Percentiles rank a stretch among this genome's conserved stretches.
Evolutionary conservation across 2,888 invertebrate species (phyloP).

Genomic region (Hemicrepidius hirtus): DNA sequence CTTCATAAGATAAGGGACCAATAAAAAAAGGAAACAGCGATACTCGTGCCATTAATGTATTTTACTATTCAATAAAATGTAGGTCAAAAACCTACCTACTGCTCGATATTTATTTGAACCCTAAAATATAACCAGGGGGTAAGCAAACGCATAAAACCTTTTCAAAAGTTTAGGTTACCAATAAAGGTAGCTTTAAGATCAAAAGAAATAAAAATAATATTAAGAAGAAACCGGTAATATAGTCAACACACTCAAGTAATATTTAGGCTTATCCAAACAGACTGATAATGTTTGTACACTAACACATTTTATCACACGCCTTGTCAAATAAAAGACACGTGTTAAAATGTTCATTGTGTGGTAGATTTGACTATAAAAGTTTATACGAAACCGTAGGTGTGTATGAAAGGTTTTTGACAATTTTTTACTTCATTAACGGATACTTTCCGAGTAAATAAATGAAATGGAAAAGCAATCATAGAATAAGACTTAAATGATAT

Average conservation of each 20-base stretch:
- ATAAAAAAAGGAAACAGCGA: conserved; percentile 17
- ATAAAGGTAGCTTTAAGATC: too few species aligned
- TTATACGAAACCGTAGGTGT: neutral
- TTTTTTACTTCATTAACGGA: conserved; percentile 29
- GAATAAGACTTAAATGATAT: too few species aligned
- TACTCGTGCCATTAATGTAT: conserved; percentile 5
- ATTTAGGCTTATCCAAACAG: neutral
- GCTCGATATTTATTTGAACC: neutral
- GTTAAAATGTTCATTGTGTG: conserved; percentile 43
- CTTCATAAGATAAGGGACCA: conserved; percentile 42
- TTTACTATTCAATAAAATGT: conserved; percentile 9
- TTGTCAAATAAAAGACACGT: conserved; percentile 31
- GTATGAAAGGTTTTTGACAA: conserved; percentile 36
- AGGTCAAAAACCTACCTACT: neutral
- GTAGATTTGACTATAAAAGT: conserved; percentile 17
- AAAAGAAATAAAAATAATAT: neutral
- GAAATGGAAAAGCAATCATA: too few species aligned
- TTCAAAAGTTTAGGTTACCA: neutral
- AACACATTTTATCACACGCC: neutral
- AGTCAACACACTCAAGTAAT: neutral
- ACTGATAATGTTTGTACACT: neutral
- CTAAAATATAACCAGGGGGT: neutral
- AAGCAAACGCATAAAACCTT: neutral
- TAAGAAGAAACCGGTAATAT: neutral
- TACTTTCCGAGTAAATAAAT: neutral